Conservation (phyloP, 2,797 vertebrate genomes). For the Crenuchus spilurus region DNA sequence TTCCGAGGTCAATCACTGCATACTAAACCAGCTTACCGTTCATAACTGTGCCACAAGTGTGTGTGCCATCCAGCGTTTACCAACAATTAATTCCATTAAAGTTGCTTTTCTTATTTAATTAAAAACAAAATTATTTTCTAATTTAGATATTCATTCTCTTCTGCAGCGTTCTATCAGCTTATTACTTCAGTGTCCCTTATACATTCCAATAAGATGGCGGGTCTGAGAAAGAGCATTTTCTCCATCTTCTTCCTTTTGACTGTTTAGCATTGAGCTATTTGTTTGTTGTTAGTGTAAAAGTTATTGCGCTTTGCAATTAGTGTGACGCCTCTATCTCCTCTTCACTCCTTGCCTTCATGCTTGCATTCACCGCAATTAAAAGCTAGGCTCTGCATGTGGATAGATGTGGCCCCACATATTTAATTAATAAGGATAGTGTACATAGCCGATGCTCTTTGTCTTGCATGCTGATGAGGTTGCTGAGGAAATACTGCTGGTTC, state of each 20-base stretch:
- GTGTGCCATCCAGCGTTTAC: constrained; percentile 16
- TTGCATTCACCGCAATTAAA: constrained; percentile 85
- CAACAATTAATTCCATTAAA: constrained; percentile 41
- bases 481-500: constrained; percentile 10
- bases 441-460: constrained; percentile 64
- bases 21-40: constrained; percentile 18
- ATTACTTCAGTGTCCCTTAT: constrained; percentile 20
- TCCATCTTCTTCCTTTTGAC: not conserved
- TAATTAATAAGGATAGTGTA: constrained; percentile 75
- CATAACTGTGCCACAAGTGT: constrained; percentile 8
- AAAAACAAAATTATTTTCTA: constrained; percentile 22
- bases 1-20: constrained; percentile 5
- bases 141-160: constrained; percentile 27
- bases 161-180: constrained; percentile 12
- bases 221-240: constrained; percentile 61
- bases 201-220: constrained; percentile 33
- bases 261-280: constrained; percentile 68
- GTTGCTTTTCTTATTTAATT: constrained; percentile 43
- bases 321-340: constrained; percentile 73
- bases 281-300: constrained; percentile 69
- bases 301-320: constrained; percentile 74
- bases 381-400: constrained; percentile 70
- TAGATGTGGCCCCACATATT: constrained; percentile 79
- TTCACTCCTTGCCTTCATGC: constrained; percentile 72
- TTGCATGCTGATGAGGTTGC: constrained; percentile 70